These are phyloP conservation scores for Tupaia chinensis DNA, from an alignment of 2,113 vertebrate genomes.

Conservation along the genomic window DNA sequence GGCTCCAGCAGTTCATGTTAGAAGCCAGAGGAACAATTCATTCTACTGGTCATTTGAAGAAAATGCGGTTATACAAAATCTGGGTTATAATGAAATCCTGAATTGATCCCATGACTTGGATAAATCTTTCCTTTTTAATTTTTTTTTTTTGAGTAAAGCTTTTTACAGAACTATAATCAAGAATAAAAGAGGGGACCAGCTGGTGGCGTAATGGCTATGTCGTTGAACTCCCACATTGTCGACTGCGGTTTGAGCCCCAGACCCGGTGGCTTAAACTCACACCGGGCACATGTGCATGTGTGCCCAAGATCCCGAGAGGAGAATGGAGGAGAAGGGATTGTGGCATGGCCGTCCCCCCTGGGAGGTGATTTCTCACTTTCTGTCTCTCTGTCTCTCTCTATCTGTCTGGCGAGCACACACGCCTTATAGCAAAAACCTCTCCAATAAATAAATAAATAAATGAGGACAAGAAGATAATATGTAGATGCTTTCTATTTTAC, in stretches of 20 bases:
- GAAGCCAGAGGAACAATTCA: conserved; percentile 48
- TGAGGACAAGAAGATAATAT: background rate
- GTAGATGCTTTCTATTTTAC: background rate
- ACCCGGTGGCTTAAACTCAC: too few species aligned
- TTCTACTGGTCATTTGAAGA: conserved; percentile 29
- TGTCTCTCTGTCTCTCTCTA: too few species aligned
- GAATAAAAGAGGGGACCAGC: background rate
- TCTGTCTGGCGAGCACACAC: too few species aligned
- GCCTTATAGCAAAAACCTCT: too few species aligned
- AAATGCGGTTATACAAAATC: conserved; percentile 55
- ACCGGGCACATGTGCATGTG: too few species aligned
- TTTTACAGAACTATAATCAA: conserved; percentile 26
- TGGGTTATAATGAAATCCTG: conserved; percentile 41
- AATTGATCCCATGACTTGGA: conserved; percentile 56
- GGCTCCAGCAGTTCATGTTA: background rate
- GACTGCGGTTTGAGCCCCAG: too few species aligned
- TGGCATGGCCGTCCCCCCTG: too few species aligned
- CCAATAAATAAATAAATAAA: background rate
- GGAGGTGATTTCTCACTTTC: too few species aligned
- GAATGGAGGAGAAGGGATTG: too few species aligned
- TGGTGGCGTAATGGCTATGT: too few species aligned
- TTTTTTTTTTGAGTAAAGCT: background rate
- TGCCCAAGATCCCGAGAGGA: too few species aligned
- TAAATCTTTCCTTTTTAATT: background rate
- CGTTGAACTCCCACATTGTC: too few species aligned